Percentiles rank a stretch among this genome's conserved stretches.
These are phyloP conservation scores for Rhynchotus rufescens DNA, from an alignment of 2,797 vertebrate genomes.

Conservation along the genomic window DNA sequence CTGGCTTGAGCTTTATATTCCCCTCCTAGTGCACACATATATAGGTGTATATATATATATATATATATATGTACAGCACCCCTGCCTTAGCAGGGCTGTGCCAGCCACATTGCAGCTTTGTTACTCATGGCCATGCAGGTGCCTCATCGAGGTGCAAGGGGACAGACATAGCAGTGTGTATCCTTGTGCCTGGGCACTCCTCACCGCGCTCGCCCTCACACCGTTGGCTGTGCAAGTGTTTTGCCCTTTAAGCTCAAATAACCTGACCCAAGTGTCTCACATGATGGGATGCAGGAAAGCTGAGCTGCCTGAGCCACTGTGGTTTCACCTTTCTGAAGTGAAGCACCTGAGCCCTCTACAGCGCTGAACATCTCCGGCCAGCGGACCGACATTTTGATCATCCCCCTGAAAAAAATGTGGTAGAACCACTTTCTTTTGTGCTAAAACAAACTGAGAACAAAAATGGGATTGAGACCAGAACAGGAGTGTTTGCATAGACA, in stretches of 20 bases:
- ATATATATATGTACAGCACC: neutral
- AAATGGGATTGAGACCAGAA: neutral
- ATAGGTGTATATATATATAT: too few relatives aligned
- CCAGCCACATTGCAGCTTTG: neutral
- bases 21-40: neutral
- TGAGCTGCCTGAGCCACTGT: constrained; percentile 27
- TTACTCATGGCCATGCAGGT: rapidly evolving
- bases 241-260: constrained; percentile 56
- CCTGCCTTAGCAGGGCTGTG: neutral
- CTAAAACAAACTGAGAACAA: neutral
- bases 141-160: rapidly evolving
- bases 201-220: neutral
- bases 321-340: constrained; percentile 57
- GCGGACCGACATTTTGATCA: neutral
- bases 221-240: neutral
- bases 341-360: constrained; percentile 15
- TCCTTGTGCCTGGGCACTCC: neutral
- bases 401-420: neutral
- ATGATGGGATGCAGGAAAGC: constrained; percentile 41
- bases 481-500: neutral
- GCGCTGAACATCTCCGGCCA: constrained; percentile 2
- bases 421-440: neutral
- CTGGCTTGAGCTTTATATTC: neutral
- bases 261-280: constrained; percentile 55
- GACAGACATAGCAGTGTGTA: rapidly evolving